Percentiles rank a stretch among this genome's conserved stretches.
phyloP scores from a whole-genome alignment of 2,113 vertebrate genomes.

The Aptenodytes forsteri region DNA sequence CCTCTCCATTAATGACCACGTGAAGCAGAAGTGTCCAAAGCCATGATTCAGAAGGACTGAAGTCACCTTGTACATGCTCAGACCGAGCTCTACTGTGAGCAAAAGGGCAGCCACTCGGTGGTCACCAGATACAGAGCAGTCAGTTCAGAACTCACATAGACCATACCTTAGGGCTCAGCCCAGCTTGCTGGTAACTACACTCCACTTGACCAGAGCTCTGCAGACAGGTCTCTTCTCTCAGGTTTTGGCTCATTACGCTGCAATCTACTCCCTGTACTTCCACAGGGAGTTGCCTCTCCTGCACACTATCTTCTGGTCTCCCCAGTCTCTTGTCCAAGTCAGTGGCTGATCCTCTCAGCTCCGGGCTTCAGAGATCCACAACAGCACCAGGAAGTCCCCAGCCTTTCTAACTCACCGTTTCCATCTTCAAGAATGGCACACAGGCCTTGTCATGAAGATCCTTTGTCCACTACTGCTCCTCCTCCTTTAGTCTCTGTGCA shows the following conservation, averaged over 20 bases:
- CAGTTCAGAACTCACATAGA: neutral
- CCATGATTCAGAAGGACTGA: neutral
- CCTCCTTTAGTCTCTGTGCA: neutral
- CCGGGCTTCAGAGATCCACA: neutral
- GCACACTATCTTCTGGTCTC: neutral
- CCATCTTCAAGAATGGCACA: neutral
- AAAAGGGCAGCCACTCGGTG: slow-evolving; percentile 77
- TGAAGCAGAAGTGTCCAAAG: neutral
- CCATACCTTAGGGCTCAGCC: neutral
- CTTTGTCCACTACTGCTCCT: neutral
- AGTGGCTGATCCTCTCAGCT: neutral
- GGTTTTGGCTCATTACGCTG: neutral
- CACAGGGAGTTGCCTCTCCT: neutral
- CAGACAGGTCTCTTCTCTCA: neutral
- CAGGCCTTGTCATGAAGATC: neutral
- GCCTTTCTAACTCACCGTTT: neutral
- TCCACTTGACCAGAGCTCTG: neutral
- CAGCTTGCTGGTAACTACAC: neutral
- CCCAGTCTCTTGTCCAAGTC: neutral
- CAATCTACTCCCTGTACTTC: too few relatives aligned
- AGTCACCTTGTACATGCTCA: neutral
- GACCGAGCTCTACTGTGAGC: slow-evolving; percentile 74
- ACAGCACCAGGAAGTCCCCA: neutral
- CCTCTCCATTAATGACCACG: neutral
- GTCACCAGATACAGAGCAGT: neutral